These are phyloP conservation scores for Archips crataeganus DNA, from an alignment of 2,888 invertebrate species.

Conservation along the genomic window DNA sequence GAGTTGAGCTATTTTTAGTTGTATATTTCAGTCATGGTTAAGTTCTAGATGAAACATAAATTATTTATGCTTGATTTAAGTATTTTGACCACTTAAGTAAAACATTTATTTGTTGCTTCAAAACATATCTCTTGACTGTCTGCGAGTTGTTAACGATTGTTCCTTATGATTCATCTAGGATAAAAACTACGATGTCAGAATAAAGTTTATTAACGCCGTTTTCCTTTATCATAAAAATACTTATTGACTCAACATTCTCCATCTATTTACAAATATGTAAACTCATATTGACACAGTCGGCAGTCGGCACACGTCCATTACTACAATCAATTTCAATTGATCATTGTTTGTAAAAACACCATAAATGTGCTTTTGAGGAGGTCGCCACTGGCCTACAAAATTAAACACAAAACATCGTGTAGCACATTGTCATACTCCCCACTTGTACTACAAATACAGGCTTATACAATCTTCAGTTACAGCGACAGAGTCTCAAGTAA, in stretches of 20 bases:
- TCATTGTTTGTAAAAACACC: not conserved
- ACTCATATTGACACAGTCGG: conserved; percentile 3
- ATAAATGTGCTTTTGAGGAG: not conserved
- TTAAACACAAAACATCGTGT: not conserved
- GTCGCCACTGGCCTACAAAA: not conserved
- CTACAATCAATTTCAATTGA: conserved; percentile 14
- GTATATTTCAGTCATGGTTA: too few species aligned
- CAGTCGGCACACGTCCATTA: conserved; percentile 15
- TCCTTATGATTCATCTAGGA: too few species aligned
- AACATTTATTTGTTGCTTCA: too few species aligned
- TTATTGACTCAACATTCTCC: not conserved
- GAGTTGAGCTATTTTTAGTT: too few species aligned
- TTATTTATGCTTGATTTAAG: too few species aligned
- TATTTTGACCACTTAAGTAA: too few species aligned
- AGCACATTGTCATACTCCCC: not conserved
- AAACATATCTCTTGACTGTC: too few species aligned
- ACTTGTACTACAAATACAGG: not conserved
- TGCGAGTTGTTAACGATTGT: too few species aligned
- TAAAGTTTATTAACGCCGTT: not conserved
- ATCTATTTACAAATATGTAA: not conserved
- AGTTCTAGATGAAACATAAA: too few species aligned
- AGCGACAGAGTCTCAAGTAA: not conserved
- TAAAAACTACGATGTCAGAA: not conserved
- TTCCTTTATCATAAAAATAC: conserved; percentile 4
- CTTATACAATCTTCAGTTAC: not conserved